Conservation (phyloP, 2,113 vertebrate genomes). For the Camelus dromedarius region DNA sequence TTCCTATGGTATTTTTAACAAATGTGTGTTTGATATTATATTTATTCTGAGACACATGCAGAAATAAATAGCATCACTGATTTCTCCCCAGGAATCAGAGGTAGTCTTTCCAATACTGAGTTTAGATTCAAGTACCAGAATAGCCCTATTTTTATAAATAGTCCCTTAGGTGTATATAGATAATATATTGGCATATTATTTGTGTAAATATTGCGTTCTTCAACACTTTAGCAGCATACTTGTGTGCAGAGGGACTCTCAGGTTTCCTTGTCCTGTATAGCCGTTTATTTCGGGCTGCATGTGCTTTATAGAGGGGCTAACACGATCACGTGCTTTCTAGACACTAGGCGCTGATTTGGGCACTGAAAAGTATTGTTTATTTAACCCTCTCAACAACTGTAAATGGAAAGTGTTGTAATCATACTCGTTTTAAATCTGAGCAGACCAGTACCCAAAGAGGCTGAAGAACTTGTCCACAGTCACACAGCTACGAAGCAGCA, state of each 20-base stretch:
- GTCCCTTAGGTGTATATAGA: neutral
- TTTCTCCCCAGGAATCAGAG: neutral
- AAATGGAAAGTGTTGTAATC: neutral
- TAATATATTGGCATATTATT: neutral
- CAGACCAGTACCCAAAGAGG: neutral
- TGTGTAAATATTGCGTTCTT: neutral
- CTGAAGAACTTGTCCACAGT: neutral
- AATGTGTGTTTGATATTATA: neutral
- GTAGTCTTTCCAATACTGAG: neutral
- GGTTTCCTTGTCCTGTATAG: neutral
- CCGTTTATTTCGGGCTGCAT: too few relatives aligned
- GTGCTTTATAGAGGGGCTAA: neutral
- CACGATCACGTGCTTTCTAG: neutral
- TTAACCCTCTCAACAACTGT: neutral
- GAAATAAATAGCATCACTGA: neutral
- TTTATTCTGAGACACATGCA: neutral
- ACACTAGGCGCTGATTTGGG: neutral
- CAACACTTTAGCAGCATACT: neutral
- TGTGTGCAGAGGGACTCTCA: neutral
- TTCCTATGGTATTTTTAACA: neutral
- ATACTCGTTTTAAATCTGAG: neutral
- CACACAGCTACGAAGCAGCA: neutral
- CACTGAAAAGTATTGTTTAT: neutral
- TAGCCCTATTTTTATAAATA: neutral
- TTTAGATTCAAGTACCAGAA: neutral